phyloP scores from a whole-genome alignment of 2,797 vertebrate species.

The Myotis pilosus region DNA sequence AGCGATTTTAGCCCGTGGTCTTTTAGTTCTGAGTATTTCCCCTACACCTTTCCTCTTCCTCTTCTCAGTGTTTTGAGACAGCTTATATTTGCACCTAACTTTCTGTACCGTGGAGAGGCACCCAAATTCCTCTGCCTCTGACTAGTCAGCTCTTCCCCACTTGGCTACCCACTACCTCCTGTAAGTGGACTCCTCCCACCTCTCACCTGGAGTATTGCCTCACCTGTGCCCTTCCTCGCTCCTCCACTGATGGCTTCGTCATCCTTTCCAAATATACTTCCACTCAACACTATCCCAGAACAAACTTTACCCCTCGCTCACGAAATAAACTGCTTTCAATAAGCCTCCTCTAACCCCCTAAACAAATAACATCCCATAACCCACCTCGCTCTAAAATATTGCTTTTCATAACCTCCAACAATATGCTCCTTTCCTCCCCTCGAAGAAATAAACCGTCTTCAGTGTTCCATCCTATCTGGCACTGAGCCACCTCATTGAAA shows the following conservation, averaged over 20 bases:
- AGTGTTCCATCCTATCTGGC: background rate
- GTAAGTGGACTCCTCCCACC: fast-evolving
- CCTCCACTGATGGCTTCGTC: background rate
- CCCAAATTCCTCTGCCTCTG: background rate
- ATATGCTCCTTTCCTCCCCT: constrained; percentile 18
- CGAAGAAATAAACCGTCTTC: constrained; percentile 31
- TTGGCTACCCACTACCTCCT: background rate
- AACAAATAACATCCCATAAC: constrained; percentile 47
- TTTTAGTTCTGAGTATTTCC: background rate
- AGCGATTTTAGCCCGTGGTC: background rate
- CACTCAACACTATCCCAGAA: background rate
- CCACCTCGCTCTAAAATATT: constrained; percentile 57
- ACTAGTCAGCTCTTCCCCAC: background rate
- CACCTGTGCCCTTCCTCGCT: background rate
- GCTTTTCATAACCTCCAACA: constrained; percentile 64
- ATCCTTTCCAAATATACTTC: background rate
- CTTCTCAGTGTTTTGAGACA: no score
- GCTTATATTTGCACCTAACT: background rate
- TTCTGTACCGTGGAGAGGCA: background rate
- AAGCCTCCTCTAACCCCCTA: background rate
- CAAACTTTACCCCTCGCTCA: background rate
- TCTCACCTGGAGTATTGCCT: background rate
- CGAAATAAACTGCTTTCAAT: constrained; percentile 58
- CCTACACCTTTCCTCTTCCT: background rate
- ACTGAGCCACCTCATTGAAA: background rate